Evolutionary conservation across 2,113 vertebrate genomes (phyloP), one percentile per base, ranked within the genome.

Genomic region (Psittacus erithacus): DNA sequence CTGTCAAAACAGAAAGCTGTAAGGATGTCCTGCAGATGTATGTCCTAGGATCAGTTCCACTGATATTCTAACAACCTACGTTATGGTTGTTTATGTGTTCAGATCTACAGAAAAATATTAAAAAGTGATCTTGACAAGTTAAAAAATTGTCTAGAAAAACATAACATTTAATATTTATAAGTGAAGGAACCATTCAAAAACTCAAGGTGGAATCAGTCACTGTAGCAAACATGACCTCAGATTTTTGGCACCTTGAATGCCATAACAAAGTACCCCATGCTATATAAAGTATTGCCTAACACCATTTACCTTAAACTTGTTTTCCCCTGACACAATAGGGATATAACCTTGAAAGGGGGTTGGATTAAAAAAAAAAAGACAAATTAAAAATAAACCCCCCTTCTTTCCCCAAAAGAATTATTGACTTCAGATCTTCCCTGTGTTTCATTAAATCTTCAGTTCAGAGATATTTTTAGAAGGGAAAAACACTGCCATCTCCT

Each of bases 401-500:
- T 59, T 52, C 24, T 49, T 9, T 60, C 9, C 5, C 10, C 33
- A 8, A 57, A 82, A 55, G 1, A 27, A 62, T n/a, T 62, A 22
- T 71, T 92, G 28, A 60, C 11, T 74, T 83, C 39, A 57, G 41
- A 65, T 55, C 38, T 49, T 63, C 47, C 67, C 31, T 18, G 14
- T 4, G 8, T 83, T 90, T 77, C 29, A 35, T 33, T 23, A 67
- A 67, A 88, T 18, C 17, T 62, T 11, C 8, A 44, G 14, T 50
- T 82, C 9, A 76, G n/a, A 67, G 35, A 82, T 27, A 18, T 78
- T 16, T 23, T 74, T 44, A 86, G n/a, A 71, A 50, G 60, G 33
- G 39, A 46, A 91, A 78, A 71, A 70, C n/a, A 83, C 52, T 90
- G 95, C 90, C 95, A 94, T 60, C 94, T 88, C 29, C 75, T 81